Base-by-base conservation (phyloP, 2,113 vertebrate species). In the Trinectes maculatus region DNA sequence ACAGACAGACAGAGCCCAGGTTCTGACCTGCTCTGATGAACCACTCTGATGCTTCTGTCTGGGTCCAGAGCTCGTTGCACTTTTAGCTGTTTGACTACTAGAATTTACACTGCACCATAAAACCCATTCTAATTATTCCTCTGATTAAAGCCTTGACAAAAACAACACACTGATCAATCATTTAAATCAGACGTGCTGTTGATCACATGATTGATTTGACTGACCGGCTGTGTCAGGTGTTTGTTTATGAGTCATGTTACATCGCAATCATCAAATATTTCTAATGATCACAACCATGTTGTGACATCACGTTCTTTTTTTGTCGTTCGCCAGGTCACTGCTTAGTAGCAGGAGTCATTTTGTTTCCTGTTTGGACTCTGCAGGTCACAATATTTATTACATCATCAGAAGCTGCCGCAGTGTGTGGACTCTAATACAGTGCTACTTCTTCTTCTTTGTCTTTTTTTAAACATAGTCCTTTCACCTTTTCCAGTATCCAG, bases 41-140 rank as follows among this genome's bases (percentile, higher is more conserved):
- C n/a, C n/a, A n/a, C n/a, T n/a, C n/a, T 33, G 16, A 52, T 36
- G 34, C 5, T 34, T 36, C 34, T 58, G 44, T 39, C 24, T 36
- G 21, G 42, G 29, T 31, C 43, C 44, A 51, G 6, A 78, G 69
- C 65, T 71, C 28, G 10, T 43, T 31, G 77, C 78, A 82, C 68
- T 82, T 75, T 80, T 37, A 52, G 42, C 56, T 48, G 25, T 59
- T 48, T 15, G 48, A 71, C 66, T 52, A 40, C 48, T 69, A 56
- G 18, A 56, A 19, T 56, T 55, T 46, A 71, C 65, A 80, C 72
- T 68, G 69, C 67, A 34, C 24, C 5, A 40, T 24, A 5, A 44
- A 24, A 19, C n/a, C n/a, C n/a, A n/a, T n/a, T n/a, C n/a, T n/a
- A n/a, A 9, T 24, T 22, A 10, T 6, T 24, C 21, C 21, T 6